Evolutionary conservation across 2,113 vertebrate species (phyloP).

Genomic region (Erythrocebus patas): DNA sequence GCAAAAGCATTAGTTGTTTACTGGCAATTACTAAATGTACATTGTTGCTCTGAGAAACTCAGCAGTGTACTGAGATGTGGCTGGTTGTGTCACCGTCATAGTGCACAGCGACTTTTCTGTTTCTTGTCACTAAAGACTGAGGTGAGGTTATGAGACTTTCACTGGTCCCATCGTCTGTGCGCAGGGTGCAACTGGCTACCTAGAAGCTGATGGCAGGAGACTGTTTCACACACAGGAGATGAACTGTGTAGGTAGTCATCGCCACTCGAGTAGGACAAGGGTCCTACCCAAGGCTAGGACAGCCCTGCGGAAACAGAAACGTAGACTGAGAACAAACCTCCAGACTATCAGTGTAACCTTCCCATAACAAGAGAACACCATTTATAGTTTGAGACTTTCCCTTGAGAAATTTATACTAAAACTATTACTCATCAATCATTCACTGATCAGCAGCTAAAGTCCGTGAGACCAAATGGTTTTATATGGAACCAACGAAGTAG

Average conservation of each 20-base stretch:
- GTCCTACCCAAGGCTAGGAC: background rate
- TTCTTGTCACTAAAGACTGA: conserved; percentile 10
- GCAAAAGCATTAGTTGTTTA: background rate
- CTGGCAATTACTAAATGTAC: background rate
- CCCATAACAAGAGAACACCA: background rate
- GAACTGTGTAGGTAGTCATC: background rate
- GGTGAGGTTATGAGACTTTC: background rate
- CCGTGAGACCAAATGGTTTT: background rate
- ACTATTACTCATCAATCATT: background rate
- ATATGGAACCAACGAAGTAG: background rate
- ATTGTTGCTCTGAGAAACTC: background rate
- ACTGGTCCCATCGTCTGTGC: background rate
- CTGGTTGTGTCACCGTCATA: background rate
- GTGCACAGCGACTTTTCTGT: background rate
- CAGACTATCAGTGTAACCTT: background rate
- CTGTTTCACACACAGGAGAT: background rate
- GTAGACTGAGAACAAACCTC: background rate
- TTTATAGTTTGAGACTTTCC: background rate
- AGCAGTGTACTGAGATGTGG: background rate
- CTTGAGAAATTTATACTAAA: conserved; percentile 16
- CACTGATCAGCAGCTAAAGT: background rate
- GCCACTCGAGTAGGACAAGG: background rate
- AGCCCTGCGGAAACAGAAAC: background rate
- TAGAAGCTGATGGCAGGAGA: background rate
- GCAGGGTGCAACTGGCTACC: background rate